Conservation (phyloP, 2,797 vertebrate genomes). For the Florisuga fusca region DNA sequence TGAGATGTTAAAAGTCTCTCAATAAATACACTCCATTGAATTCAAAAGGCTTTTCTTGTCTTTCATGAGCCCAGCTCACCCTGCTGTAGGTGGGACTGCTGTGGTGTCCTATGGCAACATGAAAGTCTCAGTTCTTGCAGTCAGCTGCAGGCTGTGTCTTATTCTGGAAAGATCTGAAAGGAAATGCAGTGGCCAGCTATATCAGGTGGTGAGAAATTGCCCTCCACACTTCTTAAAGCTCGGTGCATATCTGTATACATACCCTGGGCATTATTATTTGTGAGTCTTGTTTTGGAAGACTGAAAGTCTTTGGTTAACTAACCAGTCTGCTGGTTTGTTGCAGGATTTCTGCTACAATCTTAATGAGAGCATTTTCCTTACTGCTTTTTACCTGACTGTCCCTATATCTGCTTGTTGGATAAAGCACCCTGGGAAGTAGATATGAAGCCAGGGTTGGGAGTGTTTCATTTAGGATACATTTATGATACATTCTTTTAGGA, state of each 20-base stretch:
- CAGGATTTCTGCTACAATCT: not conserved
- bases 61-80: not conserved
- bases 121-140: not conserved
- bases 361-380: not conserved
- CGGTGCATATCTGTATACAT: not conserved
- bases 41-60: not conserved
- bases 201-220: not conserved
- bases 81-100: not conserved
- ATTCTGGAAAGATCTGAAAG: not conserved
- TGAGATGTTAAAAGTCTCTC: not conserved
- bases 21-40: constrained; percentile 43
- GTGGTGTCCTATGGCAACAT: not conserved
- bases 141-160: not conserved
- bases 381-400: not conserved
- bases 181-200: not conserved
- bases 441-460: not conserved
- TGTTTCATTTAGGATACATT: not conserved
- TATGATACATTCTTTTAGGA: no score
- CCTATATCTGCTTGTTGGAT: not conserved
- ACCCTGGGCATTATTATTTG: not conserved
- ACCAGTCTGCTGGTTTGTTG: not conserved
- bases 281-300: not conserved
- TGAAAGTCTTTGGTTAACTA: not conserved
- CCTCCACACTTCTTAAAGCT: not conserved
- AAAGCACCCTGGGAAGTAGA: not conserved